These are phyloP conservation scores for Drosophila nigrodunni DNA, from an alignment of 1,140 invertebrate genomes.

Conservation along the genomic window DNA sequence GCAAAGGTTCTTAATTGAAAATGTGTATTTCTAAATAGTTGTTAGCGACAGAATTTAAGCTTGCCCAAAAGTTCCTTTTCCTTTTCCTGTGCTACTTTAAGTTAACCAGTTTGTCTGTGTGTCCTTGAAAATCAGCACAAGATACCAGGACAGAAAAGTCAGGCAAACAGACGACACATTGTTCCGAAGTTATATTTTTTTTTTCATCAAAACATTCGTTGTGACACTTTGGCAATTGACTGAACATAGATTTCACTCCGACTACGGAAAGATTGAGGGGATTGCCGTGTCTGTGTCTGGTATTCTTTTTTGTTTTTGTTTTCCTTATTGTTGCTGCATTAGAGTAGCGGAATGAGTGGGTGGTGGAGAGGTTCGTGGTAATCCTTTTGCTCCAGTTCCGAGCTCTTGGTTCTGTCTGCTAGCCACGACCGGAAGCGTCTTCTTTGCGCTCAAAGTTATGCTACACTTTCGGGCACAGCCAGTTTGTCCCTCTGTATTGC, in stretches of 20 bases:
- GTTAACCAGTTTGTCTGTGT: conserved; percentile 65
- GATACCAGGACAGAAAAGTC: too few relatives aligned
- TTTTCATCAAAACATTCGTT: conserved; percentile 57
- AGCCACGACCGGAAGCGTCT: conserved; percentile 68
- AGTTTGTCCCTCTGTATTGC: conserved; percentile 41
- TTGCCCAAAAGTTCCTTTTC: conserved; percentile 57
- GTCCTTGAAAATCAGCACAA: conserved; percentile 76
- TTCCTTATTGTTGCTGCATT: background rate
- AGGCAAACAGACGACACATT: conserved; percentile 45
- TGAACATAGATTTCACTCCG: conserved; percentile 14
- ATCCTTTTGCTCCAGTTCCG: conserved; percentile 58
- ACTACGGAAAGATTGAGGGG: conserved; percentile 11
- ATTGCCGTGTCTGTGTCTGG: conserved; percentile 27
- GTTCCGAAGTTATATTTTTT: conserved; percentile 47
- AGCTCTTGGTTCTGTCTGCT: conserved; percentile 32
- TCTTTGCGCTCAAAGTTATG: conserved; percentile 70
- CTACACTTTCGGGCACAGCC: conserved; percentile 51
- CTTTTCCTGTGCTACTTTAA: conserved; percentile 42
- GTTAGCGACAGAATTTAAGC: conserved; percentile 37
- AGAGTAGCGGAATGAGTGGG: background rate
- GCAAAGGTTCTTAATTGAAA: conserved; percentile 49
- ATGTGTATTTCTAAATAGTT: conserved; percentile 50
- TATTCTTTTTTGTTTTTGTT: conserved; percentile 18
- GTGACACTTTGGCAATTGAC: conserved; percentile 77
- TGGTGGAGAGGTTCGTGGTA: conserved; percentile 17